These are phyloP conservation scores for Cheracebus regulus DNA, from an alignment of 2,797 vertebrate species.

Conservation along the genomic window DNA sequence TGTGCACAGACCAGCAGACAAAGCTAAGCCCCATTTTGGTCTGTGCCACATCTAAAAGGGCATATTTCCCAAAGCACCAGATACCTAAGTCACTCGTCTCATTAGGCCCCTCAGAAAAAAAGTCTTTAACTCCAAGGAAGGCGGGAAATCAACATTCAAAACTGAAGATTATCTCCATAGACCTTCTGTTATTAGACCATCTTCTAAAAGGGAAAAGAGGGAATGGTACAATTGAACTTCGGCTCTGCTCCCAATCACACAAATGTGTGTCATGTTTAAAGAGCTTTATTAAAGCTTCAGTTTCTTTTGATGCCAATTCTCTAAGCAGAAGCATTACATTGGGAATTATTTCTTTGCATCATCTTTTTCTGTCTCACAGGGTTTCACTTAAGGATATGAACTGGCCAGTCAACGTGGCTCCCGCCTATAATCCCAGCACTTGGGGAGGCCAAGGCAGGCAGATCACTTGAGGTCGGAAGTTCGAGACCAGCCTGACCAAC, in stretches of 20 bases:
- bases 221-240: not conserved
- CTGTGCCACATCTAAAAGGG: not conserved
- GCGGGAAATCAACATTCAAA: not conserved
- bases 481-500: too few species aligned
- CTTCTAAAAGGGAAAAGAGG: not conserved
- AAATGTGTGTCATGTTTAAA: not conserved
- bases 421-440: too few species aligned
- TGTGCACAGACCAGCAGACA: not conserved
- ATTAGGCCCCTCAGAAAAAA: conserved; percentile 16
- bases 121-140: not conserved
- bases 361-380: not conserved
- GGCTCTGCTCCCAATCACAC: not conserved
- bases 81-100: not conserved
- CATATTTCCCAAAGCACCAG: not conserved
- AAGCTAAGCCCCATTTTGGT: not conserved
- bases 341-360: not conserved
- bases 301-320: conserved; percentile 25
- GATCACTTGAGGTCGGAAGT: too few species aligned
- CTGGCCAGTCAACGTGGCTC: too few species aligned
- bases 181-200: not conserved
- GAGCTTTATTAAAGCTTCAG: not conserved
- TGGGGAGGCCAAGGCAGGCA: too few species aligned
- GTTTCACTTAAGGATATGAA: not conserved
- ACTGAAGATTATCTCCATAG: not conserved
- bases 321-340: not conserved